A percentile compares a stretch with the other conserved stretches of the same genome.
phyloP scores from a whole-genome alignment of 2,888 invertebrate genomes.

The Nematopogon swammerdamellus region DNA sequence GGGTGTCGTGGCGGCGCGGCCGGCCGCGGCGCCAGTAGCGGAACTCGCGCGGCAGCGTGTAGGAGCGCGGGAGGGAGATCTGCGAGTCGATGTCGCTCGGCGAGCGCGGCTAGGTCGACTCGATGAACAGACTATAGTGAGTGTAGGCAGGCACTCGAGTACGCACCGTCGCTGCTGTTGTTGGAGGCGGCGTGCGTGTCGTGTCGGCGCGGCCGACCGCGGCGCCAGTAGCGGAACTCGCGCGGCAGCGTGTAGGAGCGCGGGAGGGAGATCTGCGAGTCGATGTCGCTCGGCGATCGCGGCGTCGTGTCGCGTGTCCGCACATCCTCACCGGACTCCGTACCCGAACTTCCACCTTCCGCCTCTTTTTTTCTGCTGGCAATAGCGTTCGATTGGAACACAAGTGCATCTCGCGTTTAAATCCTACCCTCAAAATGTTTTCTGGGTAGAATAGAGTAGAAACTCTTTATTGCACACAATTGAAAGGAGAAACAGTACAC shows the following conservation, averaged over 20 bases:
- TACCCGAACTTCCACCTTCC: conserved; percentile 28
- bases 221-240: conserved; percentile 78
- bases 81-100: conserved; percentile 71
- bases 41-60: conserved; percentile 82
- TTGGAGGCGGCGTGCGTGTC: conserved; percentile 74
- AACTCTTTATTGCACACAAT: no score
- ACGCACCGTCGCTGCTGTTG: conserved; percentile 40
- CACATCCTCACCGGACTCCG: conserved; percentile 36
- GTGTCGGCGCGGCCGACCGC: conserved; percentile 61
- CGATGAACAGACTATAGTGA: no score
- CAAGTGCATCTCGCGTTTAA: not conserved
- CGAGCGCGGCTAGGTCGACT: conserved; percentile 46
- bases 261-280: conserved; percentile 73
- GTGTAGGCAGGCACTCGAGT: no score
- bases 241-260: conserved; percentile 82
- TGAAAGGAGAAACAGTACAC: no score
- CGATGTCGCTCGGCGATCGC: conserved; percentile 67
- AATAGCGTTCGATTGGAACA: not conserved
- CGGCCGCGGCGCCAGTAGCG: conserved; percentile 71
- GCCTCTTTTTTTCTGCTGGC: conserved; percentile 28
- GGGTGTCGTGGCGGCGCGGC: conserved; percentile 61
- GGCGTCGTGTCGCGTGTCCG: conserved; percentile 47
- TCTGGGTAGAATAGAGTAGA: no score
- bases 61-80: conserved; percentile 79
- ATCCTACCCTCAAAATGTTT: no score